Base-by-base conservation (phyloP, 2,888 invertebrate species). In the Macroteleia sp. region DNA sequence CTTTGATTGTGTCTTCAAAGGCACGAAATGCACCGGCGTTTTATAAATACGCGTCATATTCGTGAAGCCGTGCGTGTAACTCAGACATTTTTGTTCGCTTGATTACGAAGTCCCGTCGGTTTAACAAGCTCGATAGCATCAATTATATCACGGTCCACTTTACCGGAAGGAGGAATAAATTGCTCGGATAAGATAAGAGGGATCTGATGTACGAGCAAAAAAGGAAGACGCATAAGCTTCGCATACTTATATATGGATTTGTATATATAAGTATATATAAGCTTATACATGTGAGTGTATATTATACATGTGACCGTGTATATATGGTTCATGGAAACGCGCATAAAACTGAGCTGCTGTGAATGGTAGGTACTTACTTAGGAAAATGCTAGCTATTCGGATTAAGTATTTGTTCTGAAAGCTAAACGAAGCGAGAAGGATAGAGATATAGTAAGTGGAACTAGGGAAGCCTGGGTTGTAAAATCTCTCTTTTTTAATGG, bases 321-420 rank as follows among this genome's bases (percentile, higher is more conserved):
- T 42, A 30, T 17, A 28, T 44, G 46, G 25, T 32, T 34, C 22
- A 36, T 28, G 61, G 62, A 62, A 69, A 42, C 56, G 48, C 57
- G 28, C 83, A 77, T 87, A 87, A 89, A 88, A 85, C 81, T 82
- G 77, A 73, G 83, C 83, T 85, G 84, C 85, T 83, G 85, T 86
- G 87, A 89, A 89, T 87, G 86, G 87, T 85, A 84, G 84, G 86
- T 86, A 89, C 88, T 90, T 88, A 90, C 89, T 90, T 89, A 89
- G 84, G 88, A 88, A 90, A 90, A 90, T 90, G 88, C 86, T 83
- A 81, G 87, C 87, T 86, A 88, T 90, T 89, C 85, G 89, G 87
- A 90, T 90, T 90, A 89, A 90, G 90, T 90, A 89, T 90, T 88
- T 90, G 89, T 89, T 89, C 85, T 89, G 87, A 89, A 89, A 89